phyloP scores from a whole-genome alignment of 2,888 invertebrate species.

The Pollenia labialis region DNA sequence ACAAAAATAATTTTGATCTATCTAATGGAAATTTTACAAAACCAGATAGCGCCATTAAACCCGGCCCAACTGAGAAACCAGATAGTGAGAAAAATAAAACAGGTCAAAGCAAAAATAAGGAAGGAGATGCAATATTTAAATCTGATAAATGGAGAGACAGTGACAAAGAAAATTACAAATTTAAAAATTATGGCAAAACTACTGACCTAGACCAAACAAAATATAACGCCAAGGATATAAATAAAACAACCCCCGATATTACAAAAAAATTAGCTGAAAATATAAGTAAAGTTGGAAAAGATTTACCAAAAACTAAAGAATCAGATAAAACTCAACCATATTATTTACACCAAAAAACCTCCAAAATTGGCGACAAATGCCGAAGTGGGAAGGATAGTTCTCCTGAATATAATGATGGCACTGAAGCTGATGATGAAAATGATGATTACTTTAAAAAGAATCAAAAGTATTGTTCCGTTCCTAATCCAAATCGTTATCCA shows the following conservation, averaged over 20 bases:
- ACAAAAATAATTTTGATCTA: no score
- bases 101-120: background rate
- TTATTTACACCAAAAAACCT: background rate
- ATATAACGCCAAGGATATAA: no score
- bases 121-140: background rate
- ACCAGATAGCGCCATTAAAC: background rate
- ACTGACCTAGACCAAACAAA: no score
- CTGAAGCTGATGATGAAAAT: constrained; percentile 66
- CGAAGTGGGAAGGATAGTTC: background rate
- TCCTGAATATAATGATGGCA: constrained; percentile 26
- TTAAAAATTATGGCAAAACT: no score
- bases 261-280: no score
- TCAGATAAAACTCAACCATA: background rate
- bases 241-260: no score
- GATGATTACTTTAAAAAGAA: constrained; percentile 42
- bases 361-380: background rate
- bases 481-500: constrained; percentile 79
- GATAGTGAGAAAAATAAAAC: background rate
- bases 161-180: constrained; percentile 16
- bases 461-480: constrained; percentile 42
- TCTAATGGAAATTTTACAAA: background rate
- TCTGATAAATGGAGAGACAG: background rate
- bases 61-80: no score
- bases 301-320: no score
- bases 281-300: no score